Percentiles rank a stretch among this genome's conserved stretches.
Conservation (phyloP, 2,797 vertebrate species). For the Fistularia commersonii region DNA sequence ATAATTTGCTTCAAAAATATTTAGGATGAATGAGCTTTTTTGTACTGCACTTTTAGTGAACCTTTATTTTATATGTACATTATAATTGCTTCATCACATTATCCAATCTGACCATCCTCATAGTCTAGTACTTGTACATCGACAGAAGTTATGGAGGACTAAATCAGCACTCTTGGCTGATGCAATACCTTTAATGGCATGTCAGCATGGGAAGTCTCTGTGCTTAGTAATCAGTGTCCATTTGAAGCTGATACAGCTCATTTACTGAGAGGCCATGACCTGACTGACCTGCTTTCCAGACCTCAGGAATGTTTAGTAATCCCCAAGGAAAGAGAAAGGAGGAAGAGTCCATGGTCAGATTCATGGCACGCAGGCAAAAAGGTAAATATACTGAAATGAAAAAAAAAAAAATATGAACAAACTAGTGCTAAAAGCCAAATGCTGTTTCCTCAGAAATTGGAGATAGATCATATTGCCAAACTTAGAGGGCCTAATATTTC, state of each 20-base stretch:
- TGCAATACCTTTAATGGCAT: slow-evolving; percentile 13
- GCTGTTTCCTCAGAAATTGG: too few species aligned
- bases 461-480: too few species aligned
- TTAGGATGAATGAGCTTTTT: too few species aligned
- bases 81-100: background rate
- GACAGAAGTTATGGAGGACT: background rate
- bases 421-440: too few species aligned
- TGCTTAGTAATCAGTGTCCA: slow-evolving; percentile 30
- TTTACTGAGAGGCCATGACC: slow-evolving; percentile 51
- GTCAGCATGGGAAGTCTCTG: slow-evolving; percentile 17
- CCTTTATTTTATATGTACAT: background rate
- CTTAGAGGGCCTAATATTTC: too few species aligned
- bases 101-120: background rate
- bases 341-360: background rate
- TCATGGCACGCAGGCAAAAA: too few species aligned
- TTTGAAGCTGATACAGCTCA: slow-evolving; percentile 51
- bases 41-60: background rate
- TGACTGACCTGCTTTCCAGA: slow-evolving; percentile 38
- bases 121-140: background rate
- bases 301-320: slow-evolving; percentile 40
- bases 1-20: too few species aligned
- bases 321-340: slow-evolving; percentile 10
- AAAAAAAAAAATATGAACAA: too few species aligned
- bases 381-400: too few species aligned
- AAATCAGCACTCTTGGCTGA: slow-evolving; percentile 16